Evolutionary conservation across 2,113 vertebrate species (phyloP), one percentile per base, ranked within the genome.

Genomic region (Ophthalmolycus amberensis): DNA sequence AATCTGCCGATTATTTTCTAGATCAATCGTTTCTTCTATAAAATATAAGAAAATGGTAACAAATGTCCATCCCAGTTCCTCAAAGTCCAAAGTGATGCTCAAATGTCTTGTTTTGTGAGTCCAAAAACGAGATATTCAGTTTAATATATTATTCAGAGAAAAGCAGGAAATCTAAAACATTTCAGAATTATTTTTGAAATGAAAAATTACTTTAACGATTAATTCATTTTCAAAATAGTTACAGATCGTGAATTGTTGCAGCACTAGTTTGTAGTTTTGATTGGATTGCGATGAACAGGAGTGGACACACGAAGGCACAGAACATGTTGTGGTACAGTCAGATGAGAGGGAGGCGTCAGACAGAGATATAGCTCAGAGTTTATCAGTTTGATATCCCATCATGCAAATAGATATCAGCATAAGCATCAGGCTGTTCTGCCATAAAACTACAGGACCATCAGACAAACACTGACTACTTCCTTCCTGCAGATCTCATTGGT

Each of bases 381-480:
- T 5, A 34, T 50, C 32, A 20, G 59, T 64, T 52, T 40, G 14
- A 38, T 25, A 50, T 38, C 20, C 42, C 37, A 5, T 27, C 22
- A 70, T 79, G 44, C 58, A 79, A 54, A 66, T 63, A 44, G 32
- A 16, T 75, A 16, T 50, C 1, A 48, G 50, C 14, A 50, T 52
- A 62, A 52, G 27, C 32, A 52, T 50, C 46, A 20, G 46, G 34
- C 46, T 52, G 40, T 46, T 32, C 25, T 14, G 60, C 25, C 15
- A 54, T 65, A 75, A 56, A 54, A 40, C n/a, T 25, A n/a, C 7
- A 1, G 11, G 10, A 22, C 6, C 18, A 46, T 73, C 18, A 44
- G 38, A 42, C n/a, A 22, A 60, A 63, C 16, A 4, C 2, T 50
- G 25, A 22, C 10, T 3, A 10, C 37, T 37, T 25, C 20, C 18